A percentile compares a stretch with the other conserved stretches of the same genome.
These are phyloP conservation scores for Plusia festucae DNA, from an alignment of 2,888 invertebrate genomes.

Conservation along the genomic window DNA sequence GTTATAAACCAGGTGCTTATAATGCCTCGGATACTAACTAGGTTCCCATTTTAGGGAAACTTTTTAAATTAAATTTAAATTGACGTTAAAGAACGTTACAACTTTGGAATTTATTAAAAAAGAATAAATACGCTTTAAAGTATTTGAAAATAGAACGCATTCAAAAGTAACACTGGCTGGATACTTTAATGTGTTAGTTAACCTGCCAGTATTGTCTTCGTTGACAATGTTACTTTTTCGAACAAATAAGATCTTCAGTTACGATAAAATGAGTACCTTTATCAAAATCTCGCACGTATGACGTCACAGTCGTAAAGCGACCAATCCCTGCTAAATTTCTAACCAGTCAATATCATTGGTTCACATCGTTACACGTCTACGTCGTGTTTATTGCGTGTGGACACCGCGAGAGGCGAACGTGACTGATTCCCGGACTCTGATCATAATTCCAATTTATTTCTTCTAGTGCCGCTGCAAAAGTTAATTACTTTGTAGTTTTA, in stretches of 20 bases:
- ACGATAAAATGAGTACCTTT: not conserved
- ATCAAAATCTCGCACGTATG: slow-evolving; percentile 29
- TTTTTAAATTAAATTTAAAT: not conserved
- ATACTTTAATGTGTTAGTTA: not conserved
- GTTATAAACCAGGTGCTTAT: slow-evolving; percentile 26
- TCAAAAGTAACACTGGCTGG: not conserved
- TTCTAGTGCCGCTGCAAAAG: not conserved
- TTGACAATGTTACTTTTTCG: not conserved
- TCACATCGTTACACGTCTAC: slow-evolving; percentile 22
- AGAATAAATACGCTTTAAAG: not conserved
- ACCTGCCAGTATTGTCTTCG: not conserved
- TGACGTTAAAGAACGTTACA: not conserved
- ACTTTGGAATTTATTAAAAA: not conserved
- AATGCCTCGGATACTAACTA: not conserved
- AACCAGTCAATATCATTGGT: slow-evolving; percentile 32
- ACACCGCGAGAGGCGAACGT: not conserved
- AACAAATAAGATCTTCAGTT: slow-evolving; percentile 1
- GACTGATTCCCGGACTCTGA: not conserved
- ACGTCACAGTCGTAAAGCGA: slow-evolving; percentile 15
- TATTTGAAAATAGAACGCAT: not conserved
- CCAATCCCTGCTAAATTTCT: slow-evolving; percentile 14
- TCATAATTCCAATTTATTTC: not conserved
- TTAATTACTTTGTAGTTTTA: not conserved
- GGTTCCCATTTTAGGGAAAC: not conserved
- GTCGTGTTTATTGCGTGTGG: slow-evolving; percentile 21